A percentile compares a stretch with the other conserved stretches of the same genome.
These are phyloP conservation scores for Nesoenas mayeri DNA, from an alignment of 2,113 vertebrate genomes.

Conservation along the genomic window DNA sequence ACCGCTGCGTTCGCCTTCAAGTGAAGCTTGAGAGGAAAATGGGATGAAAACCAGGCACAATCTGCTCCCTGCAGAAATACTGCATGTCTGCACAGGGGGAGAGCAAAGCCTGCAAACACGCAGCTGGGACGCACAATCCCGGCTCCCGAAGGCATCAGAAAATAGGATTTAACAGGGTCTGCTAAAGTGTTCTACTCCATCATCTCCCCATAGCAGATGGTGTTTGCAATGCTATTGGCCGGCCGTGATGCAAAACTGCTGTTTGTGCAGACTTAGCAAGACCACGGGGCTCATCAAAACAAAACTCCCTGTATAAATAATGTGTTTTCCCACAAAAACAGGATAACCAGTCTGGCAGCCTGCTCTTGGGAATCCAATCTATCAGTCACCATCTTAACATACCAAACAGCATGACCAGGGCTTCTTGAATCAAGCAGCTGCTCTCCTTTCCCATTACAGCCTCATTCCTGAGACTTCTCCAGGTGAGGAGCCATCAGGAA, in stretches of 20 bases:
- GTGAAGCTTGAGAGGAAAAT: too few species aligned
- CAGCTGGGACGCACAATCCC: neutral
- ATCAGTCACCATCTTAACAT: rapidly evolving
- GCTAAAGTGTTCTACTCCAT: neutral
- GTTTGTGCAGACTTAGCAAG: neutral
- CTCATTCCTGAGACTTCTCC: neutral
- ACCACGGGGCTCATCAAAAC: rapidly evolving
- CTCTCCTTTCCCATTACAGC: too few species aligned
- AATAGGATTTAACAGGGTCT: neutral
- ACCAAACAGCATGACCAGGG: neutral
- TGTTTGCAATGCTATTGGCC: neutral
- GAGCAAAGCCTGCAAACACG: neutral
- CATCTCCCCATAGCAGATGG: neutral
- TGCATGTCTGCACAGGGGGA: rapidly evolving
- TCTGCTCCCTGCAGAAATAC: rapidly evolving
- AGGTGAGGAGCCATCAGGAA: neutral
- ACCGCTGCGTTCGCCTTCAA: too few species aligned
- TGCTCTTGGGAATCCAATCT: neutral
- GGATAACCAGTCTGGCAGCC: neutral
- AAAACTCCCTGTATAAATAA: rapidly evolving
- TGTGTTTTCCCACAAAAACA: rapidly evolving
- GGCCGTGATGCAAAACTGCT: rapidly evolving
- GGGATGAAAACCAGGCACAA: neutral
- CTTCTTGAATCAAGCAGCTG: neutral
- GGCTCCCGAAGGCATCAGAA: neutral